A percentile compares a stretch with the other conserved stretches of the same genome.
These are phyloP conservation scores for Perizoma flavofasciatum DNA, from an alignment of 2,888 invertebrate genomes.

Conservation along the genomic window DNA sequence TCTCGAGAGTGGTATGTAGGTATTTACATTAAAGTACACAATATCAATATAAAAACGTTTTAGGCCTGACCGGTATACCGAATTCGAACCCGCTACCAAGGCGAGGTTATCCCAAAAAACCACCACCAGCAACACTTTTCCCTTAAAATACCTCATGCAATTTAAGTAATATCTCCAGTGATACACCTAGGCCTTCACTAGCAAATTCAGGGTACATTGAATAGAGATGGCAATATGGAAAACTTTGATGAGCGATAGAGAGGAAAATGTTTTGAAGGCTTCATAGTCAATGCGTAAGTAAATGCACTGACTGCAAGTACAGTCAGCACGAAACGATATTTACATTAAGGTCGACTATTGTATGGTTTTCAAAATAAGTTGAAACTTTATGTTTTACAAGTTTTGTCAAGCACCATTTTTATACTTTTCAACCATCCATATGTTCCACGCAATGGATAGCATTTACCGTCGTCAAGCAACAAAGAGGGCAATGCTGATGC, in stretches of 20 bases:
- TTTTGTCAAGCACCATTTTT: too few relatives aligned
- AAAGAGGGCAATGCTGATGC: too few relatives aligned
- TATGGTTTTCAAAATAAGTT: conserved; percentile 39
- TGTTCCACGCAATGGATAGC: too few relatives aligned
- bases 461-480: too few relatives aligned
- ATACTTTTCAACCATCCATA: too few relatives aligned
- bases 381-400: too few relatives aligned
- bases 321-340: conserved; percentile 48
- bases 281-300: conserved; percentile 65
- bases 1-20: too few relatives aligned
- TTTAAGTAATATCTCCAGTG: conserved; percentile 36
- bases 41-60: too few relatives aligned
- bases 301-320: conserved; percentile 65
- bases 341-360: conserved; percentile 36
- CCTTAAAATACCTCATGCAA: conserved; percentile 22
- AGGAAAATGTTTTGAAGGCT: conserved; percentile 48
- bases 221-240: conserved; percentile 45
- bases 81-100: too few relatives aligned
- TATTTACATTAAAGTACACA: too few relatives aligned
- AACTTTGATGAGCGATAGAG: conserved; percentile 45
- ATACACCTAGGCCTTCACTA: conserved; percentile 36
- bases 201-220: conserved; percentile 25
- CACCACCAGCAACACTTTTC: not conserved
- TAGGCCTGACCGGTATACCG: too few relatives aligned
- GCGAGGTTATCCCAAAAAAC: too few relatives aligned